These are phyloP conservation scores for Trichomalopsis sarcophagae DNA, from an alignment of 1,140 invertebrate genomes.

Conservation along the genomic window DNA sequence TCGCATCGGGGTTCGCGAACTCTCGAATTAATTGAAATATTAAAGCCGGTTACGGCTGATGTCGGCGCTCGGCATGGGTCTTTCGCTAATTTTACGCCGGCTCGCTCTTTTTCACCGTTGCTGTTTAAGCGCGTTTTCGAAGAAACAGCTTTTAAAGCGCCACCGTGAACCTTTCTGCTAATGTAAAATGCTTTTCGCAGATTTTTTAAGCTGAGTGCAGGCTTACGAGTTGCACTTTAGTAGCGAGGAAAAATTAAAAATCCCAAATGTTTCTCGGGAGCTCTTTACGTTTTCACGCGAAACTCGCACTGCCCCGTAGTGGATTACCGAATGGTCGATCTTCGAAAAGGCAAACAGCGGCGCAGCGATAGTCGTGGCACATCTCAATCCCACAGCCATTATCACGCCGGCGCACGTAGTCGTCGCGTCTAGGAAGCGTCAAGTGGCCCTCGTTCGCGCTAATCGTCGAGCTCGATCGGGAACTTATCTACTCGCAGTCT, in stretches of 20 bases:
- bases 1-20: background rate
- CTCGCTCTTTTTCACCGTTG: background rate
- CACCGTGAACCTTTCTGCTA: background rate
- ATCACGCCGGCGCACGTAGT: background rate
- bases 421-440: background rate
- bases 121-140: background rate
- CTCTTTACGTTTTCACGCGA: too few relatives aligned
- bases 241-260: too few relatives aligned
- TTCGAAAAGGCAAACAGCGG: too few relatives aligned
- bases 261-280: too few relatives aligned
- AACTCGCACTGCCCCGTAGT: too few relatives aligned
- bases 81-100: too few relatives aligned
- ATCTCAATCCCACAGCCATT: background rate
- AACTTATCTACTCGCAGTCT: conserved; percentile 15
- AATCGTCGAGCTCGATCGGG: conserved; percentile 15
- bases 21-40: conserved; percentile 26
- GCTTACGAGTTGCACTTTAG: too few relatives aligned
- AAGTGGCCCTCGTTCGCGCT: conserved; percentile 15
- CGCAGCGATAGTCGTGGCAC: background rate
- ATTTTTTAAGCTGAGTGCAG: background rate
- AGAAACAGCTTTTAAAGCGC: background rate
- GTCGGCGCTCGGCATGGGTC: too few relatives aligned
- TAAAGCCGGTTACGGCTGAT: background rate
- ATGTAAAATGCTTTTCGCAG: background rate
- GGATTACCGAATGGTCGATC: too few relatives aligned